phyloP scores from a whole-genome alignment of 30 jellyfish, hydroid and myxozoan genomes.

The Rhopilema esculentum region DNA sequence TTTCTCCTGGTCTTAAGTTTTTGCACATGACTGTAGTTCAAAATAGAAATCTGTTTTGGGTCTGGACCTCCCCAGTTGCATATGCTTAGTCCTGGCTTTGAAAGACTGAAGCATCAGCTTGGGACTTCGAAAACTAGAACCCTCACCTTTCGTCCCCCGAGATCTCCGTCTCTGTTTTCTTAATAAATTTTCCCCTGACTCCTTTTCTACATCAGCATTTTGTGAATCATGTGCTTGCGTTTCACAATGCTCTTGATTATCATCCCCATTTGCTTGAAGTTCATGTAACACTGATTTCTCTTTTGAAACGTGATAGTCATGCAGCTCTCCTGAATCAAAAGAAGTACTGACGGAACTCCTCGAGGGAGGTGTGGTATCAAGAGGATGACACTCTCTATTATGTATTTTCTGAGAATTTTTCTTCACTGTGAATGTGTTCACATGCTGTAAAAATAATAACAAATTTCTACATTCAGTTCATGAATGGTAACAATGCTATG shows the following conservation, averaged over 20 bases:
- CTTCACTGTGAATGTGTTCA: neutral
- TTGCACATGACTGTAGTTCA: no score
- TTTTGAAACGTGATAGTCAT: slow-evolving; percentile 17
- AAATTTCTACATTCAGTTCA: neutral
- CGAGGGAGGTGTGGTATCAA: slow-evolving; percentile 10
- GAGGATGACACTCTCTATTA: neutral
- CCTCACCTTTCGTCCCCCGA: neutral
- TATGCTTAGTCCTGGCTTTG: no score
- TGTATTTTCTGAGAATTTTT: neutral
- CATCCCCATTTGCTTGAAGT: neutral
- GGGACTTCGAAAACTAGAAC: no score
- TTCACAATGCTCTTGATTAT: neutral
- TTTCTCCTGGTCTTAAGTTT: no score
- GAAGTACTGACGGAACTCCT: slow-evolving; percentile 10
- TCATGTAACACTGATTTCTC: slow-evolving; percentile 10
- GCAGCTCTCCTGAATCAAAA: slow-evolving; percentile 28
- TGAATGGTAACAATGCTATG: no score
- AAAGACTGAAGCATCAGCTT: no score
- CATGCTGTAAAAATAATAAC: neutral
- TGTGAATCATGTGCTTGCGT: no score
- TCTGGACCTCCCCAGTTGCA: no score
- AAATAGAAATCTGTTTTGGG: no score
- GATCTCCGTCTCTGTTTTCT: neutral
- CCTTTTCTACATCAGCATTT: neutral
- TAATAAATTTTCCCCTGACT: neutral